These are phyloP conservation scores for Cosmia pyralina DNA, from an alignment of 2,888 invertebrate genomes.

Conservation along the genomic window DNA sequence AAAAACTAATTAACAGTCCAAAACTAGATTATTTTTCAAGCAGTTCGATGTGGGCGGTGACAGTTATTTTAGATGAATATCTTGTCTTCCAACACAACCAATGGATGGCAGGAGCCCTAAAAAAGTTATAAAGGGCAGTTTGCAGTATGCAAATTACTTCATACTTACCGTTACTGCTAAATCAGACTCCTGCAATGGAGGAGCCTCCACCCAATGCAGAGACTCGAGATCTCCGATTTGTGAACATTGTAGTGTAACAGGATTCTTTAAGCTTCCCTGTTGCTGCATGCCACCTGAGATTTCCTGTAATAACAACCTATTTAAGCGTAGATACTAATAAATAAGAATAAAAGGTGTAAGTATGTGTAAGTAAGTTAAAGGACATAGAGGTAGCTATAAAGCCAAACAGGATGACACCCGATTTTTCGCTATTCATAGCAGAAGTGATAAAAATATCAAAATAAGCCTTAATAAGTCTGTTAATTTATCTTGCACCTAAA, in stretches of 20 bases:
- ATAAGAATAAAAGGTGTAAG: not conserved
- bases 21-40: not conserved
- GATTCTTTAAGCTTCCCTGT: not conserved
- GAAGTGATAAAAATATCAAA: too few species aligned
- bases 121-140: not conserved
- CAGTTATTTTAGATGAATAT: too few species aligned
- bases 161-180: slow-evolving; percentile 21
- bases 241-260: slow-evolving; percentile 12
- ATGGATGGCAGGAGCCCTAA: too few species aligned
- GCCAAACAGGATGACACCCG: too few species aligned
- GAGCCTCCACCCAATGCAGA: slow-evolving; percentile 13
- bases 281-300: not conserved
- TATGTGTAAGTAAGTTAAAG: too few species aligned
- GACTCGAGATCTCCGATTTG: slow-evolving; percentile 19
- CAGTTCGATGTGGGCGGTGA: too few species aligned
- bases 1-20: too few species aligned
- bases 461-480: too few species aligned
- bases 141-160: not conserved
- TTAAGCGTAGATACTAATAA: not conserved
- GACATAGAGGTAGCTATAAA: too few species aligned
- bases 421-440: not conserved
- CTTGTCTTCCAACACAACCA: too few species aligned
- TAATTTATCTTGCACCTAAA: not conserved
- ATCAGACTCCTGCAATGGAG: slow-evolving; percentile 1
- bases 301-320: not conserved